These are phyloP conservation scores for Dryas iulia DNA, from an alignment of 1,140 invertebrate species.

Conservation along the genomic window DNA sequence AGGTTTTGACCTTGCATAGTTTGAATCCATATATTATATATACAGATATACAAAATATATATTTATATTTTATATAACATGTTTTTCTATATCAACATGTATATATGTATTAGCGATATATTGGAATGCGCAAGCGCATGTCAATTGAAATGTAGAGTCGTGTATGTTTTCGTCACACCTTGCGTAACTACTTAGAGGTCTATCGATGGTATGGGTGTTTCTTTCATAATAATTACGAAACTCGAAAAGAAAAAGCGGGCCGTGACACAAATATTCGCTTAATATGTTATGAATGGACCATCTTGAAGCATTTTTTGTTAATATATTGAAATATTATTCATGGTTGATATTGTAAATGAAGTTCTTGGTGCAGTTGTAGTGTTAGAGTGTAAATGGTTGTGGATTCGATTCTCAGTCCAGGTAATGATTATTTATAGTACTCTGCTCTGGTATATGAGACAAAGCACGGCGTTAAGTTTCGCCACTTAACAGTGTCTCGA, in stretches of 20 bases:
- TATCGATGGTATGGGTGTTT: constrained; percentile 24
- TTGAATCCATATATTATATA: not conserved
- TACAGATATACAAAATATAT: not conserved
- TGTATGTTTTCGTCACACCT: constrained; percentile 29
- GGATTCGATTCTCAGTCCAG: no score
- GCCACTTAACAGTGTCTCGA: no score
- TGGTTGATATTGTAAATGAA: not conserved
- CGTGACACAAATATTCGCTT: constrained; percentile 10
- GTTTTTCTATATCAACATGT: not conserved
- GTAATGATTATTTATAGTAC: no score
- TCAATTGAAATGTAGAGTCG: constrained; percentile 25
- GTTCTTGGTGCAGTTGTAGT: not conserved
- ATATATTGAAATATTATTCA: not conserved
- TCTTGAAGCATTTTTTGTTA: constrained; percentile 1
- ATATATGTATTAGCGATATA: not conserved
- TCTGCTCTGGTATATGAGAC: no score
- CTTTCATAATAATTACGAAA: constrained; percentile 15
- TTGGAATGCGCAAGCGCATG: constrained; percentile 1
- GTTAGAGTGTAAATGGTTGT: no score
- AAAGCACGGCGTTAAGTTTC: no score
- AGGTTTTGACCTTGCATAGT: no score
- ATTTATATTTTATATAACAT: not conserved
- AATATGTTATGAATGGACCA: constrained; percentile 16
- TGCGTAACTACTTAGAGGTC: constrained; percentile 28
- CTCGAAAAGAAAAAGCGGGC: constrained; percentile 20